A percentile compares a stretch with the other conserved stretches of the same genome.
phyloP scores from a whole-genome alignment of 2,113 vertebrate genomes.

The Burhinus bistriatus region DNA sequence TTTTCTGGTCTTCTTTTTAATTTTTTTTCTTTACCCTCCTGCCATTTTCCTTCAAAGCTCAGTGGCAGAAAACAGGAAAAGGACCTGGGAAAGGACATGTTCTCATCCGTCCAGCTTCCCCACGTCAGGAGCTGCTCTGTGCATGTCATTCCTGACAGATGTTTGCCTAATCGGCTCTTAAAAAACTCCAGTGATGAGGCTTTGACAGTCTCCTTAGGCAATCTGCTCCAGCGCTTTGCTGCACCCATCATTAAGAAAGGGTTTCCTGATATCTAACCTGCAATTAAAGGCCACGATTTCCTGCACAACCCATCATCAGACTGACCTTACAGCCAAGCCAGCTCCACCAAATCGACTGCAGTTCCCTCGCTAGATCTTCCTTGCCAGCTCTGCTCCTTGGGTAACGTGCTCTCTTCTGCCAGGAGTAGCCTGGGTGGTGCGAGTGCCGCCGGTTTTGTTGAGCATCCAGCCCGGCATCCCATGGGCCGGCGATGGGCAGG shows the following conservation, averaged over 20 bases:
- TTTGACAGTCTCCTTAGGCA: slow-evolving; percentile 60
- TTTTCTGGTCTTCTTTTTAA: background rate
- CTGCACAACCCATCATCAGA: background rate
- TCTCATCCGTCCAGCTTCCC: background rate
- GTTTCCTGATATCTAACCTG: slow-evolving; percentile 11
- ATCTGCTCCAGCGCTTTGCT: slow-evolving; percentile 1
- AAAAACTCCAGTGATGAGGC: background rate
- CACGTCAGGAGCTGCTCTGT: background rate
- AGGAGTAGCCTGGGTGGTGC: background rate
- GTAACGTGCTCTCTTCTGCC: background rate
- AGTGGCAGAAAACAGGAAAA: background rate
- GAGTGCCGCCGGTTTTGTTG: background rate
- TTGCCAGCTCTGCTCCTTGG: background rate
- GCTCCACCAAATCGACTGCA: background rate
- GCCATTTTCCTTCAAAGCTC: background rate
- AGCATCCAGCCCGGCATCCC: background rate
- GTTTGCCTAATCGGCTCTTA: slow-evolving; percentile 23
- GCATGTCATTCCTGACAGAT: slow-evolving; percentile 43
- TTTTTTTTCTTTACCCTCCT: background rate
- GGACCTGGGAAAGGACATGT: background rate
- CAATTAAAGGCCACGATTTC: slow-evolving; percentile 24
- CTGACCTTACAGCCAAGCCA: background rate
- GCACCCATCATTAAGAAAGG: slow-evolving; percentile 38
- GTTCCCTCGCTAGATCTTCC: background rate
- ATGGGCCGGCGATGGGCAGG: background rate